These are phyloP conservation scores for Microctenopoma stevenorrisi DNA, from an alignment of 2,797 vertebrate genomes.

Conservation along the genomic window DNA sequence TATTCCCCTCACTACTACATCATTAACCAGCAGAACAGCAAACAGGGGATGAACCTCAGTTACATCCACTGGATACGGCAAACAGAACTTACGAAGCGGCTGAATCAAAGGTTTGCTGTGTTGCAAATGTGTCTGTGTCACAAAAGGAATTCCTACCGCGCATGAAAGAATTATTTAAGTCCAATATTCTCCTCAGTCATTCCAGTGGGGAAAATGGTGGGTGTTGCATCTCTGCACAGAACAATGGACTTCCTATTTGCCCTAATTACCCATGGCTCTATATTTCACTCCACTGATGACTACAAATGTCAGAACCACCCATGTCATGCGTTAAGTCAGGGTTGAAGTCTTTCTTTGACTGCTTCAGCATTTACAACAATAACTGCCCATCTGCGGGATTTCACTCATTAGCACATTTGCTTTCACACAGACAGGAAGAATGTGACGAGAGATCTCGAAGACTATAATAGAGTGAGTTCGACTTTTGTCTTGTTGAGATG, in stretches of 20 bases:
- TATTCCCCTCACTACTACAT: constrained; percentile 69
- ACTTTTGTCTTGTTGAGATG: constrained; percentile 71
- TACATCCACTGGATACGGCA: constrained; percentile 49
- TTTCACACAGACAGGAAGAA: constrained; percentile 71
- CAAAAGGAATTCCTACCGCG: constrained; percentile 31
- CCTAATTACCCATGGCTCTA: constrained; percentile 58
- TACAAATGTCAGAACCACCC: constrained; percentile 42
- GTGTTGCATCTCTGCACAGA: constrained; percentile 16
- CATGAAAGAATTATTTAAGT: constrained; percentile 29
- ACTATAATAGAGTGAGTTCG: constrained; percentile 73
- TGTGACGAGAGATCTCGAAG: constrained; percentile 66
- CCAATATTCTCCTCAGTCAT: constrained; percentile 47
- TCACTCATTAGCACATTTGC: constrained; percentile 80
- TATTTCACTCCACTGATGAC: constrained; percentile 39
- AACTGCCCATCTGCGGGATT: constrained; percentile 77
- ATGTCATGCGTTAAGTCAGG: constrained; percentile 54
- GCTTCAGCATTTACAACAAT: constrained; percentile 74
- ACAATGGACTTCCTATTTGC: constrained; percentile 50
- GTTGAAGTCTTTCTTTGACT: constrained; percentile 64
- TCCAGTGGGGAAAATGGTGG: constrained; percentile 17
- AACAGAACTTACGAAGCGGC: constrained; percentile 52
- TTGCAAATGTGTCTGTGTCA: constrained; percentile 39
- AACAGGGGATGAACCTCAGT: constrained; percentile 50
- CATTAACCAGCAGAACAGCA: constrained; percentile 71
- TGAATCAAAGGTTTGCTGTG: constrained; percentile 56